Conservation (phyloP, 64 coral and sea anemone genomes). For the Stylophora pistillata region DNA sequence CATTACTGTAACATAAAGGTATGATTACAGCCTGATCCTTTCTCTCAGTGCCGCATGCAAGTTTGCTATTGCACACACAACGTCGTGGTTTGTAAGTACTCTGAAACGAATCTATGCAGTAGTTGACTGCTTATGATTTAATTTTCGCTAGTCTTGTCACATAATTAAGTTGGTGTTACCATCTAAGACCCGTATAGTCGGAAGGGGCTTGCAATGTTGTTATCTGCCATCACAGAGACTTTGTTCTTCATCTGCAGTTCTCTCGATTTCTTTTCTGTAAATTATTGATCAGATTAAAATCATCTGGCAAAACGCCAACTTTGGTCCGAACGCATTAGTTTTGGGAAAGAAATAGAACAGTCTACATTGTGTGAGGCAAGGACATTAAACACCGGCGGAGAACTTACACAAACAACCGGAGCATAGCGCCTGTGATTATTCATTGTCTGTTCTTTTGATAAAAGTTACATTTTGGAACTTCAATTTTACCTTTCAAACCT, state of each 20-base stretch:
- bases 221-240: background rate
- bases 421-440: background rate
- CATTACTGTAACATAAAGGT: no score
- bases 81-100: background rate
- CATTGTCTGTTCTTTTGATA: constrained; percentile 14
- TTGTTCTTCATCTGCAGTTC: background rate
- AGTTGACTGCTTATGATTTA: background rate
- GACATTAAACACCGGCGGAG: background rate
- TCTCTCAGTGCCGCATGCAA: background rate
- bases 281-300: background rate
- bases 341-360: background rate
- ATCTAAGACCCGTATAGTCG: background rate
- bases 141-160: background rate
- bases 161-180: background rate
- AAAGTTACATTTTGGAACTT: background rate
- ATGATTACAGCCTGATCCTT: background rate
- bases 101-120: background rate
- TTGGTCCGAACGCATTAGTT: background rate
- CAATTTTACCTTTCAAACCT: background rate
- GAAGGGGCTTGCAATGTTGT: background rate
- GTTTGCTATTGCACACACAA: no score
- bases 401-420: constrained; percentile 3
- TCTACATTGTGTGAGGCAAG: background rate
- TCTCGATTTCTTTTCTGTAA: background rate
- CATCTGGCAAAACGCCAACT: background rate